phyloP scores from a whole-genome alignment of 1,140 invertebrate species.

The Drosophila santomea region DNA sequence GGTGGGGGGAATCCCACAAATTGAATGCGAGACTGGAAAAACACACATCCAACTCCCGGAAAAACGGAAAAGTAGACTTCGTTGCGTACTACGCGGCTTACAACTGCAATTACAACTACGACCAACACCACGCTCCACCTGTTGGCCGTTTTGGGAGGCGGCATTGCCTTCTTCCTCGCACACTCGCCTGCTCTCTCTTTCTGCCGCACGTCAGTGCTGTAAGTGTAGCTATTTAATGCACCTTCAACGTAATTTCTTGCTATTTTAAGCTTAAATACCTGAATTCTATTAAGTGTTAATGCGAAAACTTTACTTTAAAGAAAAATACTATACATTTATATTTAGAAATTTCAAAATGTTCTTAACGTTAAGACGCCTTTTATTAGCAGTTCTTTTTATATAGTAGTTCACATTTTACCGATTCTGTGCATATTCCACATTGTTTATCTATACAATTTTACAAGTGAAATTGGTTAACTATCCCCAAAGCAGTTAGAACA shows the following conservation, averaged over 20 bases:
- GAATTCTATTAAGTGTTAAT: too few relatives aligned
- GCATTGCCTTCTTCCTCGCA: neutral
- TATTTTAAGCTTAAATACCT: too few relatives aligned
- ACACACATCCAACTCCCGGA: neutral
- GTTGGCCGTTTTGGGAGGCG: conserved; percentile 17
- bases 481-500: neutral
- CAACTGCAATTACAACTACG: conserved; percentile 71
- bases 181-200: conserved; percentile 2
- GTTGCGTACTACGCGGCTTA: conserved; percentile 66
- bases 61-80: conserved; percentile 9
- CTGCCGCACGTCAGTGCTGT: neutral
- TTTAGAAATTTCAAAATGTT: too few relatives aligned
- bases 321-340: too few relatives aligned
- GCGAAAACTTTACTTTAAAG: too few relatives aligned
- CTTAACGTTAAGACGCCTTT: too few relatives aligned
- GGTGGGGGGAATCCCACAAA: neutral
- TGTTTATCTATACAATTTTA: too few relatives aligned
- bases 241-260: too few relatives aligned
- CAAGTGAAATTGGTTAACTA: neutral
- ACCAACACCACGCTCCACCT: conserved; percentile 34
- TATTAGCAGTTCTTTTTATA: too few relatives aligned
- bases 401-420: too few relatives aligned
- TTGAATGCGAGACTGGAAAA: conserved; percentile 5
- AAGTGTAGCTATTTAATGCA: neutral
- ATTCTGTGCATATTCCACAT: too few relatives aligned